phyloP scores from a whole-genome alignment of 2,888 invertebrate genomes.

The Dryomyza anilis region DNA sequence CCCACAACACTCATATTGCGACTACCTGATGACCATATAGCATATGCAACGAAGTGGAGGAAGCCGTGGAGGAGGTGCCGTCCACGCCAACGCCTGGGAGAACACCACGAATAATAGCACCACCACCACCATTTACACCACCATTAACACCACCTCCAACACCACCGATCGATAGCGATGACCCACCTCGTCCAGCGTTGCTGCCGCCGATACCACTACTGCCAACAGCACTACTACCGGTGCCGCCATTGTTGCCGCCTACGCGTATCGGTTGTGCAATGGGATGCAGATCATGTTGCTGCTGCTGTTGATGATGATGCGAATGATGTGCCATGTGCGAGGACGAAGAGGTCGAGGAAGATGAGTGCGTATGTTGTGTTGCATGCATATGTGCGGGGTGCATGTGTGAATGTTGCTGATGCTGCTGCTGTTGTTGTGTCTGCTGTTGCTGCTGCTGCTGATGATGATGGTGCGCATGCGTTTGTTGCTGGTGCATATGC shows the following conservation, averaged over 20 bases:
- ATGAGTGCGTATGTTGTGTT: constrained; percentile 39
- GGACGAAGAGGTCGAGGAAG: too few relatives aligned
- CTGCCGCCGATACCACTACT: constrained; percentile 27
- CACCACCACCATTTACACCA: constrained; percentile 29
- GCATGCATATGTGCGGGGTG: constrained; percentile 32
- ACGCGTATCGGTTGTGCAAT: constrained; percentile 30
- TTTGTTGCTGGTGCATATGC: constrained; percentile 37
- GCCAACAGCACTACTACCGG: constrained; percentile 33
- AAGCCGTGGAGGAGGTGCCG: constrained; percentile 21
- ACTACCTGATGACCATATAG: constrained; percentile 60
- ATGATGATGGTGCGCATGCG: constrained; percentile 36
- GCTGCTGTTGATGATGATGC: too few relatives aligned
- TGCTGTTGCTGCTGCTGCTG: constrained; percentile 42
- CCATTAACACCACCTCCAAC: constrained; percentile 31
- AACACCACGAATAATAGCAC: constrained; percentile 33
- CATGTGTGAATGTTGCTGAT: constrained; percentile 38
- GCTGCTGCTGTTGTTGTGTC: constrained; percentile 37
- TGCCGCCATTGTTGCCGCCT: constrained; percentile 35
- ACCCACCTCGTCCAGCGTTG: constrained; percentile 52
- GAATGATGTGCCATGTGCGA: constrained; percentile 40
- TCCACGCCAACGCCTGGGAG: constrained; percentile 25
- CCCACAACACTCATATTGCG: constrained; percentile 27
- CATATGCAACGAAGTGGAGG: constrained; percentile 41
- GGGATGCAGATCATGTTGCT: constrained; percentile 37
- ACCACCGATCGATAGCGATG: constrained; percentile 39